A percentile compares a stretch with the other conserved stretches of the same genome.
Conservation (phyloP, 2,888 invertebrate genomes). For the Cynaeus angustus region DNA sequence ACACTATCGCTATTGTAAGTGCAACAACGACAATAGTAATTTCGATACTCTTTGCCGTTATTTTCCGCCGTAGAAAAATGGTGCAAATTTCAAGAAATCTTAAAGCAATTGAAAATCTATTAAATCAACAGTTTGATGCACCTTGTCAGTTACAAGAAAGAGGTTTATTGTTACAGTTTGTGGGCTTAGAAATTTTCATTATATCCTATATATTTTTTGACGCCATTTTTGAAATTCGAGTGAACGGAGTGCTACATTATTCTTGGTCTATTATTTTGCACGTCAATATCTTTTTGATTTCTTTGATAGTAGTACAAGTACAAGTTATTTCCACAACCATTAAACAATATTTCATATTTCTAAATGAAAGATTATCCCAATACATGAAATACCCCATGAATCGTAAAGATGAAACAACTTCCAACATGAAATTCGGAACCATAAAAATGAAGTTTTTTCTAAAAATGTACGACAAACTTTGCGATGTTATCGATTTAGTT, state of each 20-base stretch:
- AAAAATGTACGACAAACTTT: constrained; percentile 43
- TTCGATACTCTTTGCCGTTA: neutral
- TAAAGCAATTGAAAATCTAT: neutral
- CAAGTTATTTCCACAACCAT: constrained; percentile 25
- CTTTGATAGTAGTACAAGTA: constrained; percentile 37
- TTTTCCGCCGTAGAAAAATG: constrained; percentile 1
- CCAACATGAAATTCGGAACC: constrained; percentile 1
- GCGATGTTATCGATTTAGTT: constrained; percentile 40
- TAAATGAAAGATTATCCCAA: constrained; percentile 12
- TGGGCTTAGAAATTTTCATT: neutral
- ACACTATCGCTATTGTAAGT: neutral
- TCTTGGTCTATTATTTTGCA: neutral
- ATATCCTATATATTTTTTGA: neutral
- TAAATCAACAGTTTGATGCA: neutral
- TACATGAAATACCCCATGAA: constrained; percentile 7
- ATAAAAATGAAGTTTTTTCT: constrained; percentile 38
- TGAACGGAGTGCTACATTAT: neutral
- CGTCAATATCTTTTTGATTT: neutral
- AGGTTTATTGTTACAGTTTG: neutral
- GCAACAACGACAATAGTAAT: neutral
- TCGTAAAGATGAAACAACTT: neutral
- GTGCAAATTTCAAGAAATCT: neutral
- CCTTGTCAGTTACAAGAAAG: neutral
- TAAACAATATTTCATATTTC: constrained; percentile 15
- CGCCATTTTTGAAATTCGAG: neutral